A percentile compares a stretch with the other conserved stretches of the same genome.
phyloP scores from a whole-genome alignment of 1,140 invertebrate species.

The Micrasema longulum region DNA sequence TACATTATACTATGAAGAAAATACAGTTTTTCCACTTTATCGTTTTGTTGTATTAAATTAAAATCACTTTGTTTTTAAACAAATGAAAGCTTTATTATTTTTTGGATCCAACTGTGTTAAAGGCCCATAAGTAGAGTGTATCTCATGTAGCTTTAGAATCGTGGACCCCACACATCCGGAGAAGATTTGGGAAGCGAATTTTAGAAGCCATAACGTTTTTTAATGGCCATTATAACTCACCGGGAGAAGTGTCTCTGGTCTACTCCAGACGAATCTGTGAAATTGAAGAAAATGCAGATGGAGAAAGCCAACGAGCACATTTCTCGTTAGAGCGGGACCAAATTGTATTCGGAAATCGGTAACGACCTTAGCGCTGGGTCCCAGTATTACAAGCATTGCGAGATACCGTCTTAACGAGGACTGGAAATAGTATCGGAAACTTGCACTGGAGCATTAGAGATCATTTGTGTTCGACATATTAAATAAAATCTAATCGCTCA shows the following conservation, averaged over 20 bases:
- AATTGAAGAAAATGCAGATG: slow-evolving; percentile 11
- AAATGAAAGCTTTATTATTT: too few relatives aligned
- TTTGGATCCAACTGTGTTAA: not conserved
- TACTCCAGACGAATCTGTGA: slow-evolving; percentile 13
- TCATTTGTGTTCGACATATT: too few relatives aligned
- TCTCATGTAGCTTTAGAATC: slow-evolving; percentile 12
- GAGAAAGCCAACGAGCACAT: slow-evolving; percentile 19
- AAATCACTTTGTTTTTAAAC: too few relatives aligned
- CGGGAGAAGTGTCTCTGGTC: slow-evolving; percentile 29
- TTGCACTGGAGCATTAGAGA: not conserved
- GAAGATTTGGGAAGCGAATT: slow-evolving; percentile 42
- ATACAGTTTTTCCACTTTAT: too few relatives aligned
- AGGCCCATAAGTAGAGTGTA: not conserved
- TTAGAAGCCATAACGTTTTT: slow-evolving; percentile 45
- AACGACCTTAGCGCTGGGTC: slow-evolving; percentile 35
- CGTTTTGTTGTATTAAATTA: too few relatives aligned
- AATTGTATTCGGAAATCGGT: slow-evolving; percentile 53
- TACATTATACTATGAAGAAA: too few relatives aligned
- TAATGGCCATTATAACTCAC: slow-evolving; percentile 49
- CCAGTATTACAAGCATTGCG: too few relatives aligned
- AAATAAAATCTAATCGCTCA: too few relatives aligned
- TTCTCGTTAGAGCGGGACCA: slow-evolving; percentile 37
- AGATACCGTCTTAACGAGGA: slow-evolving; percentile 30
- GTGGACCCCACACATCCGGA: slow-evolving; percentile 5
- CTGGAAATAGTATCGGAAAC: slow-evolving; percentile 34